Evolutionary conservation across 2,797 vertebrate genomes (phyloP), one percentile per base, ranked within the genome.

Genomic region (Antennarius maculatus): DNA sequence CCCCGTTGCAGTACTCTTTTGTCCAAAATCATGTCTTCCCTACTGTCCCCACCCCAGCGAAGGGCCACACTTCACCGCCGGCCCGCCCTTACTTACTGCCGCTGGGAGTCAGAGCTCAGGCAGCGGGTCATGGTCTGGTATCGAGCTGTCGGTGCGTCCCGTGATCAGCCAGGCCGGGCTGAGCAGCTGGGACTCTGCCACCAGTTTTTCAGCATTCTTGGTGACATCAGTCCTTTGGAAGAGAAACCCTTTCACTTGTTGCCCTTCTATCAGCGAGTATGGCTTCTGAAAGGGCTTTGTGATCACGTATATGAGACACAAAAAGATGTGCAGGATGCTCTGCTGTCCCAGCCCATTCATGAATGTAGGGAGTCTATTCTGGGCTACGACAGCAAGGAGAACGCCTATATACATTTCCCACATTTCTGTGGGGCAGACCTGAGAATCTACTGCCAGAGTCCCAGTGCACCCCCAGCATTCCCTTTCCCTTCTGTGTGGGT

Each of bases 381-480:
- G 80, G 98, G 98, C 56, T 99, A 99, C n/a, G 98, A 99, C 83
- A 92, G 93, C 73, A 91, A 94, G 77, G 97, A 98, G 69, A 97
- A 97, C 69, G 95, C 96, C 0, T 99, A 98, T 62, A 95, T 99
- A 85, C 98, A 99, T 89, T 99, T 99, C 67, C 98, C 98, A 34
- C 98, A 99, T 86, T 99, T 99, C 79, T 99, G 98, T 77, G 98
- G 98, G 42, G 97, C 97, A 31, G 98, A 99, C 86, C 89, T 99
- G 77, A 92, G 97, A 53, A 96, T 99, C 89, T 99, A 99, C 82
- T 94, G 96, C 83, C 98, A 99, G 86, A 97, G 93, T 73, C 96
- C 96, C 53, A 95, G 96, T 80, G 84, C 79, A 53, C 94, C 96
- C 43, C 94, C 96, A 37, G 86, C 93, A 54, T 95, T 95, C 80